Conservation (phyloP, 2,888 invertebrate species). For the Agrenia bidenticulata region DNA sequence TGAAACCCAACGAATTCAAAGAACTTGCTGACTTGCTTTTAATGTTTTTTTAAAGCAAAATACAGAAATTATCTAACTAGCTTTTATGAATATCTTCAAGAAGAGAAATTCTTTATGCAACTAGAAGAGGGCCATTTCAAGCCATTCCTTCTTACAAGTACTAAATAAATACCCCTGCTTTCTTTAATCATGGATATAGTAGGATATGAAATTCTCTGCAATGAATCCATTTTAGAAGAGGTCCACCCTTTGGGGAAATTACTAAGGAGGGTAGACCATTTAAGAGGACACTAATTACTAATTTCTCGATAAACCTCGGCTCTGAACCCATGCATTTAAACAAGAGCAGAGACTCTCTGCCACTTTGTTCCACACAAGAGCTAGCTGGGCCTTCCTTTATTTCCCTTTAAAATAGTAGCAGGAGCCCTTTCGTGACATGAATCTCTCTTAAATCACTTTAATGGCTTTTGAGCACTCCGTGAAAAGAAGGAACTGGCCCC, state of each 20-base stretch:
- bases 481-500: slow-evolving; percentile 11
- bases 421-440: slow-evolving; percentile 15
- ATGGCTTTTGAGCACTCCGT: slow-evolving; percentile 14
- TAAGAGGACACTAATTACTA: slow-evolving; percentile 20
- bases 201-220: too few species aligned
- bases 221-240: too few species aligned
- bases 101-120: too few species aligned
- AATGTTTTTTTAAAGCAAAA: neutral
- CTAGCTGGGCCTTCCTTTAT: neutral
- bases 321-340: neutral
- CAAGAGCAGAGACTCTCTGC: neutral
- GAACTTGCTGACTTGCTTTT: neutral
- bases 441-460: slow-evolving; percentile 24
- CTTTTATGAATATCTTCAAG: neutral
- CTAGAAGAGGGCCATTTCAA: too few species aligned
- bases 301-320: slow-evolving; percentile 21
- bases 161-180: too few species aligned
- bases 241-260: slow-evolving; percentile 9
- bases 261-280: slow-evolving; percentile 13
- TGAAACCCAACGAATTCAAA: too few species aligned
- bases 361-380: neutral
- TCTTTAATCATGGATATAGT: neutral
- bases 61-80: neutral
- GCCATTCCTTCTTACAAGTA: too few species aligned
- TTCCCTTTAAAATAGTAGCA: slow-evolving; percentile 11